Evolutionary conservation across 2,888 invertebrate genomes (phyloP).

Genomic region (Ochlodes sylvanus): DNA sequence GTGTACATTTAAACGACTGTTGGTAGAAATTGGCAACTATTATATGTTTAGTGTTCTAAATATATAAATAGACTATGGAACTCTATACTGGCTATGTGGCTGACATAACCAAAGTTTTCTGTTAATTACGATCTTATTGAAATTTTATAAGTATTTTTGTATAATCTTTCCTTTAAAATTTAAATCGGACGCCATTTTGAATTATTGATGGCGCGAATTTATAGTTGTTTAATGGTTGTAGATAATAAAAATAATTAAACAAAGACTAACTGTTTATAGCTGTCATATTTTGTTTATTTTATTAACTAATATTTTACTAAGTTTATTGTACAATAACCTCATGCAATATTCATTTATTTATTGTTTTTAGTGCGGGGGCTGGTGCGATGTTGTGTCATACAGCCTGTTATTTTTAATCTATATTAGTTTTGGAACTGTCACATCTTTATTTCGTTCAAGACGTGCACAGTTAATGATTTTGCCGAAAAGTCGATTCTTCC

Average conservation of each 20-base stretch:
- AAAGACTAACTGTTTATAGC: too few relatives aligned
- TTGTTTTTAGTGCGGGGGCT: background rate
- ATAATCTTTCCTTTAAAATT: background rate
- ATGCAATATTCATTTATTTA: constrained; percentile 13
- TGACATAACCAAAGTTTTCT: constrained; percentile 74
- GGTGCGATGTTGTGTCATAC: background rate
- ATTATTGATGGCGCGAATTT: background rate
- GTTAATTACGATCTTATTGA: constrained; percentile 27
- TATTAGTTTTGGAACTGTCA: constrained; percentile 54
- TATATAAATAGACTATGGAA: constrained; percentile 68
- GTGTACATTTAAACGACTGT: background rate
- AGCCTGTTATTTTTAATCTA: constrained; percentile 20
- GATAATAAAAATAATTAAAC: too few relatives aligned
- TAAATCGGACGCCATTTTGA: background rate
- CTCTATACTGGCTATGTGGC: constrained; percentile 73
- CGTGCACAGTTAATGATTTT: constrained; percentile 50
- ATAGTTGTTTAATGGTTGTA: too few relatives aligned
- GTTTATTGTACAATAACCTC: constrained; percentile 16
- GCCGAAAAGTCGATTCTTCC: constrained; percentile 39
- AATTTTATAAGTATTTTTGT: background rate
- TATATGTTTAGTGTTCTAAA: constrained; percentile 72
- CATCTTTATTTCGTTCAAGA: constrained; percentile 72
- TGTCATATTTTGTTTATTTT: too few relatives aligned
- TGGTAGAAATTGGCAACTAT: constrained; percentile 49
- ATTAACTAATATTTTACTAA: background rate